Base-by-base conservation (phyloP, 2,113 vertebrate genomes). In the Oreochromis niloticus region DNA sequence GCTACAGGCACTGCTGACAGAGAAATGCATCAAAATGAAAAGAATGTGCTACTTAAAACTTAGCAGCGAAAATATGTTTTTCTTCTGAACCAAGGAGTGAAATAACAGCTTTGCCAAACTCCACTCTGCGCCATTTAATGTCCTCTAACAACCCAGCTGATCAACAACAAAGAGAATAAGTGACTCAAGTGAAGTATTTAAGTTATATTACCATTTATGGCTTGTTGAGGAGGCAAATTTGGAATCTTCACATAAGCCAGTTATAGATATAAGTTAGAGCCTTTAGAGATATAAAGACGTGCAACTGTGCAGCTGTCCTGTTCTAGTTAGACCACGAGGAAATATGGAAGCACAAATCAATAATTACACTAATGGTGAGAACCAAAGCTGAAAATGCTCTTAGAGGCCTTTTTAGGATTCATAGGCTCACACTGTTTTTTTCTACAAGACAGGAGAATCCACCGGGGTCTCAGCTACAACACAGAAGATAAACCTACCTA, bases 41-140 rank as follows among this genome's bases (percentile, higher is more conserved):
- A 39, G 75, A 89, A 81, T 88, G 83, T 82, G 88, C 88, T 91
- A 92, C 91, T 93, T 94, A 91, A 90, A 91, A 86, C 81, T 93
- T 57, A 87, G 68, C 73, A 46, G 84, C 2, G 0, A 86, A 86
- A 85, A 80, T 83, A 52, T 75, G 81, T 81, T 90, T 89, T 84
- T 89, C 59, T 84, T 89, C 22, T 43, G 80, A 91, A 82, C 16
- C 79, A 43, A 68, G 57, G 75, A 71, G 61, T 82, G 50, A 90
- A 90, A 88, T 36, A 63, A 91, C 73, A 87, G 91, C 80, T 89
- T 78, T 43, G 71, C 43, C 54, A 84, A 87, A 88, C 78, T 80
- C 43, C 80, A 11, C 73, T 86, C 73, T 39, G 36, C 19, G 12
- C 16, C 80, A 63, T 56, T 84, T 84, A 87, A 73, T 36, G 41